These are phyloP conservation scores for Candoia aspera DNA, from an alignment of 2,113 vertebrate species.

Conservation along the genomic window DNA sequence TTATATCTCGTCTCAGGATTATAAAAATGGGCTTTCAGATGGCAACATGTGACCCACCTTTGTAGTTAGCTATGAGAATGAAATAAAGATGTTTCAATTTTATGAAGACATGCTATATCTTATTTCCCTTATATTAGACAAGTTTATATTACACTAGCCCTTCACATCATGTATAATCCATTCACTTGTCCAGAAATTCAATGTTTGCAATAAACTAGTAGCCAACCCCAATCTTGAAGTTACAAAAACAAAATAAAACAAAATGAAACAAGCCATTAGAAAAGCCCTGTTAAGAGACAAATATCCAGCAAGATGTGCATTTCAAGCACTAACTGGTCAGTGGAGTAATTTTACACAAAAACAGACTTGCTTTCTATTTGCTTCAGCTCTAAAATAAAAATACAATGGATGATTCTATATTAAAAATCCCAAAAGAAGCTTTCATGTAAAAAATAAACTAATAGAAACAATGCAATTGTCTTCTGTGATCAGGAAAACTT, in stretches of 20 bases:
- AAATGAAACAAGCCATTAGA: background rate
- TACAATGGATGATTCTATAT: background rate
- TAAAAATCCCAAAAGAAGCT: background rate
- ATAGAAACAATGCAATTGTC: background rate
- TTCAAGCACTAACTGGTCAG: background rate
- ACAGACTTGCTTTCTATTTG: background rate
- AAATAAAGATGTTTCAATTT: background rate
- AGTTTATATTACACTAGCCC: background rate
- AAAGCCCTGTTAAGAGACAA: background rate
- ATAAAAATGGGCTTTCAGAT: background rate
- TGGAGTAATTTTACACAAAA: background rate
- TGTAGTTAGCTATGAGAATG: background rate
- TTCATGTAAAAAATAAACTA: background rate
- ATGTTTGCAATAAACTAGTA: background rate
- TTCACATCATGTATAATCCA: background rate
- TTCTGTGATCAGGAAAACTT: background rate
- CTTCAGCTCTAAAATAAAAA: background rate
- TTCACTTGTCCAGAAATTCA: background rate
- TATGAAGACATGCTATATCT: background rate
- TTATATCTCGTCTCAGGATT: background rate
- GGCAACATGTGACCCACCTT: background rate
- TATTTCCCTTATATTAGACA: background rate
- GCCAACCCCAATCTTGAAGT: background rate
- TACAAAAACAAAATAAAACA: too few relatives aligned
- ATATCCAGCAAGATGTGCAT: background rate